Percentiles rank a stretch among this genome's conserved stretches.
Evolutionary conservation across 2,888 invertebrate species (phyloP).

Genomic region (Lepidocyrtinus sp.): DNA sequence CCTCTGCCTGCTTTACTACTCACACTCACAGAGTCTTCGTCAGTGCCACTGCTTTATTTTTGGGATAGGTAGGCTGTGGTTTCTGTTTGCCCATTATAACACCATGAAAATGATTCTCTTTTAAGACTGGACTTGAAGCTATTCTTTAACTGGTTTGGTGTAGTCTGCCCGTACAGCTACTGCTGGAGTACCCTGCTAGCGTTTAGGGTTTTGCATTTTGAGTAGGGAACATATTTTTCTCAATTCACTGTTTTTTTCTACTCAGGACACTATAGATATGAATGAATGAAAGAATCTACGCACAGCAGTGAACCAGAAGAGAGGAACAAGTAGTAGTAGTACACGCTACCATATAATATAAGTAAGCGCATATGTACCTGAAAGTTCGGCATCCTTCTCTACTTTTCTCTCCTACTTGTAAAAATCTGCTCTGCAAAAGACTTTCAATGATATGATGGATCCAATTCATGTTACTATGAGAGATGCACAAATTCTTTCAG

Average conservation of each 20-base stretch:
- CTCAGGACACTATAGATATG: not conserved
- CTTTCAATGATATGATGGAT: not conserved
- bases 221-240: slow-evolving; percentile 32
- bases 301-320: not conserved
- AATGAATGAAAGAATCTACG: slow-evolving; percentile 2
- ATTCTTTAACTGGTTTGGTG: not conserved
- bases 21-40: not conserved
- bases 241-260: not conserved
- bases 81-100: slow-evolving; percentile 35
- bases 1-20: not conserved
- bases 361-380: too few species aligned
- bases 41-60: slow-evolving; percentile 34
- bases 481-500: not conserved
- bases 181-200: slow-evolving; percentile 39
- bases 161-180: not conserved
- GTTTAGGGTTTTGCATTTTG: slow-evolving; percentile 49
- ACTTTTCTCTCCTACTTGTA: not conserved
- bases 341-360: too few species aligned
- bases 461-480: not conserved
- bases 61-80: slow-evolving; percentile 51
- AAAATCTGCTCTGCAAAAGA: not conserved
- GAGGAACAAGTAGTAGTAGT: too few species aligned
- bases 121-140: not conserved
- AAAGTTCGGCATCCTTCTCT: too few species aligned
- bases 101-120: slow-evolving; percentile 22